phyloP scores from a whole-genome alignment of 2,113 vertebrate genomes.

The Geococcyx californianus region DNA sequence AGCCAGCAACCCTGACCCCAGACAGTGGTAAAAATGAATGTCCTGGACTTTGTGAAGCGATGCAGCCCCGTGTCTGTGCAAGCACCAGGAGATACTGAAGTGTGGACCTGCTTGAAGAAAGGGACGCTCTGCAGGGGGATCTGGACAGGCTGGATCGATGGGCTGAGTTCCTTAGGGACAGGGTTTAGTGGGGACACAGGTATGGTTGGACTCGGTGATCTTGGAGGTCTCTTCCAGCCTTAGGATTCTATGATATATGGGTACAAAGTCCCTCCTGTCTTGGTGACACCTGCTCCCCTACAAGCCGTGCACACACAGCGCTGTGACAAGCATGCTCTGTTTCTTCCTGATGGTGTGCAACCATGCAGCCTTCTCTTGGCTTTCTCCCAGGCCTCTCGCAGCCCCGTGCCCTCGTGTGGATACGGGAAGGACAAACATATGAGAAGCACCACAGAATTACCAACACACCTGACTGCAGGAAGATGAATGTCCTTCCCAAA shows the following conservation, averaged over 20 bases:
- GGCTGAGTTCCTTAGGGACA: too few relatives aligned
- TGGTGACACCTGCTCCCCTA: fast-evolving
- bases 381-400: not conserved
- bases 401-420: not conserved
- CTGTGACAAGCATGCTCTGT: fast-evolving
- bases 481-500: not conserved
- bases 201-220: too few relatives aligned
- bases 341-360: not conserved
- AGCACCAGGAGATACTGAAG: not conserved
- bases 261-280: not conserved
- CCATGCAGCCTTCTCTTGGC: not conserved
- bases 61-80: not conserved
- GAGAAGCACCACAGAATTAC: not conserved
- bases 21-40: not conserved
- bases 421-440: not conserved
- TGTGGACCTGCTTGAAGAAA: too few relatives aligned
- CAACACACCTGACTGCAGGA: not conserved
- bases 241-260: too few relatives aligned
- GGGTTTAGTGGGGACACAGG: too few relatives aligned
- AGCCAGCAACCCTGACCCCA: not conserved
- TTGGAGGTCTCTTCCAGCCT: too few relatives aligned
- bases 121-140: too few relatives aligned
- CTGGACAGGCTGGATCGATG: too few relatives aligned
- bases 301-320: fast-evolving
- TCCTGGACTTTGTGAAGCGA: not conserved